Conservation (phyloP, 1,140 invertebrate genomes). For the Thaumetopoea pityocampa region DNA sequence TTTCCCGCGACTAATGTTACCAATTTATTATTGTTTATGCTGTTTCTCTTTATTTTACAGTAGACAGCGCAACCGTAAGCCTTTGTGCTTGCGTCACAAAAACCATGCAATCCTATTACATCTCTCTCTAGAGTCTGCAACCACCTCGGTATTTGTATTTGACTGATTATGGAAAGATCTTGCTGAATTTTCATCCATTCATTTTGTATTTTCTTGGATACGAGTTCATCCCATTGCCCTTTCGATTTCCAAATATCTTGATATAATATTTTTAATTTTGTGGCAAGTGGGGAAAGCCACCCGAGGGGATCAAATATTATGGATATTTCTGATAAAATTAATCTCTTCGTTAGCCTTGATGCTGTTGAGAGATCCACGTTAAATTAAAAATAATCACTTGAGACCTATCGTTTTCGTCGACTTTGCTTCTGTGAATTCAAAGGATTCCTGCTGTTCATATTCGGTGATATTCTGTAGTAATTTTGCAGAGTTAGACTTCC, state of each 20-base stretch:
- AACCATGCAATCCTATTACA: constrained; percentile 20
- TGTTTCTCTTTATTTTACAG: constrained; percentile 7
- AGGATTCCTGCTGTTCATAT: too few species aligned
- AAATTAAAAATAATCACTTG: constrained; percentile 21
- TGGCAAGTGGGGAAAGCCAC: constrained; percentile 41
- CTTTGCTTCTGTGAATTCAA: constrained; percentile 14
- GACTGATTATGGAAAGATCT: constrained; percentile 9
- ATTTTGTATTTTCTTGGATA: constrained; percentile 5
- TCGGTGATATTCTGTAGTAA: constrained; percentile 9
- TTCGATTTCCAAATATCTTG: constrained; percentile 47
- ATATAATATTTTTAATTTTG: constrained; percentile 46
- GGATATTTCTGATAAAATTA: constrained; percentile 16
- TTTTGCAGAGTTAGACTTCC: constrained; percentile 19
- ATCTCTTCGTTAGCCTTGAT: constrained; percentile 18
- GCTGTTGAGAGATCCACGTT: neutral
- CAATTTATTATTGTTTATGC: constrained; percentile 7
- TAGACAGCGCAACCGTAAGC: constrained; percentile 29
- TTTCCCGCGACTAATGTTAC: constrained; percentile 14
- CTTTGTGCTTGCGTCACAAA: constrained; percentile 33
- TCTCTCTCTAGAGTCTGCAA: constrained; percentile 6
- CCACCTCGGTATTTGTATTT: constrained; percentile 11
- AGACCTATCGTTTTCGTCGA: constrained; percentile 20
- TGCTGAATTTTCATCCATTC: constrained; percentile 13
- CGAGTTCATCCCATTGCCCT: constrained; percentile 17
- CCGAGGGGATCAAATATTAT: constrained; percentile 50